phyloP scores from a whole-genome alignment of 2,888 invertebrate genomes.

The Lepas anatifera region DNA sequence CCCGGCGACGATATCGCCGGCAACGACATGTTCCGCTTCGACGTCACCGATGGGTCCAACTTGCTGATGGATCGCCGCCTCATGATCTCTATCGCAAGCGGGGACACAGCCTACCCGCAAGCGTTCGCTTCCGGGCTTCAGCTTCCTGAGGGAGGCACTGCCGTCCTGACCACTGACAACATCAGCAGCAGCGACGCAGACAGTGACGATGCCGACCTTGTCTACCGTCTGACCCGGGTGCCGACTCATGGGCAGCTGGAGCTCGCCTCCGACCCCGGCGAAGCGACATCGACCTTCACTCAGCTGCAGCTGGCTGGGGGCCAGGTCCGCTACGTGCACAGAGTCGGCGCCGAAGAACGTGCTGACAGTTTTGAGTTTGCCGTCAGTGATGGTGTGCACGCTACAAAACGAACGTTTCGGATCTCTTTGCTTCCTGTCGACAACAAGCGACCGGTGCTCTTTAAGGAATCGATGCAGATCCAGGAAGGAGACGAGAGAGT shows the following conservation, averaged over 20 bases:
- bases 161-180: conserved; percentile 32
- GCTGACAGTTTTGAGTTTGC: conserved; percentile 36
- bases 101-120: conserved; percentile 32
- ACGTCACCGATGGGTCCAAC: conserved; percentile 34
- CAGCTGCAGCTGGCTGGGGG: conserved; percentile 33
- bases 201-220: conserved; percentile 30
- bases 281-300: conserved; percentile 31
- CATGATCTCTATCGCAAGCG: conserved; percentile 32
- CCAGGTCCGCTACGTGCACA: conserved; percentile 34
- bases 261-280: conserved; percentile 29
- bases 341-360: conserved; percentile 31
- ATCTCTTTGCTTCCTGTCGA: conserved; percentile 33
- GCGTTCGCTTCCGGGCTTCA: conserved; percentile 32
- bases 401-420: conserved; percentile 30
- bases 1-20: conserved; percentile 28
- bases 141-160: conserved; percentile 32
- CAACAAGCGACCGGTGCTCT: conserved; percentile 33
- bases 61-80: conserved; percentile 33
- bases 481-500: conserved; percentile 32
- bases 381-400: conserved; percentile 34
- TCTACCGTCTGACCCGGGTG: conserved; percentile 32
- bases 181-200: conserved; percentile 33
- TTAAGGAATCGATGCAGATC: conserved; percentile 30
- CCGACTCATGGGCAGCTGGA: conserved; percentile 33
- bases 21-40: conserved; percentile 34